Base-by-base conservation (phyloP, 2,888 invertebrate species). In the Coenonympha arcania region DNA sequence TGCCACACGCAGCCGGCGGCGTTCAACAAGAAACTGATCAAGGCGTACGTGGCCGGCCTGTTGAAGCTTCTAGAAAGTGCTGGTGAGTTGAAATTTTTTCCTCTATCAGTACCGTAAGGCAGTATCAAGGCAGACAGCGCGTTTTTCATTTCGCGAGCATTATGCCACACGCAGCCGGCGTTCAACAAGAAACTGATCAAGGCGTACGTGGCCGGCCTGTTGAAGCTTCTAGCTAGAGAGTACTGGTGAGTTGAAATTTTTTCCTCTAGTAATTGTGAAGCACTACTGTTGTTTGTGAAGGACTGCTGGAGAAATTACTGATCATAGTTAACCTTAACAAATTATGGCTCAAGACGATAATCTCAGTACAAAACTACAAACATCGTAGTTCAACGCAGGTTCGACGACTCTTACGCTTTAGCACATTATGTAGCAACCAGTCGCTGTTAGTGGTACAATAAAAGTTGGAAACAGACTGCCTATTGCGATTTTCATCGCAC, bases 181-280 rank as follows among this genome's bases (percentile, higher is more conserved):
- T 88, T 97, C 48, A 95, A 92, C 64, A 98, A 98, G 79, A 99
- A 98, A 75, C 79, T 96, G 3, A 79, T 98, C 11, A 98, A 98
- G 76, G 89, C 91, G 0, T 91, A 95, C 55, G 91, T 92, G 0
- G 90, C 90, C 1, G 90, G 91, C 1, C 82, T 99, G 37, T 73
- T 95, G 3, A 96, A 96, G 69, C 90, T 91, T 8, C 72, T 94
- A 5, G 3, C 2, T 4, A 1, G 92, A 92, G 59, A 93, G 93
- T 73, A 89, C 93, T 60, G 92, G 92, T 92, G 16, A 44, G 28
- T 13, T 13, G 8, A 5, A 1, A 28, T 3, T 15, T 15, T 13
- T 26, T 9, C 6, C 0, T 31, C n/a, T n/a, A n/a, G n/a, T n/a
- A n/a, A n/a, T n/a, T n/a, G n/a, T n/a, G n/a, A n/a, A n/a, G n/a